Evolutionary conservation across 2,888 invertebrate genomes (phyloP).

Genomic region (Synanthedon formicaeformis): DNA sequence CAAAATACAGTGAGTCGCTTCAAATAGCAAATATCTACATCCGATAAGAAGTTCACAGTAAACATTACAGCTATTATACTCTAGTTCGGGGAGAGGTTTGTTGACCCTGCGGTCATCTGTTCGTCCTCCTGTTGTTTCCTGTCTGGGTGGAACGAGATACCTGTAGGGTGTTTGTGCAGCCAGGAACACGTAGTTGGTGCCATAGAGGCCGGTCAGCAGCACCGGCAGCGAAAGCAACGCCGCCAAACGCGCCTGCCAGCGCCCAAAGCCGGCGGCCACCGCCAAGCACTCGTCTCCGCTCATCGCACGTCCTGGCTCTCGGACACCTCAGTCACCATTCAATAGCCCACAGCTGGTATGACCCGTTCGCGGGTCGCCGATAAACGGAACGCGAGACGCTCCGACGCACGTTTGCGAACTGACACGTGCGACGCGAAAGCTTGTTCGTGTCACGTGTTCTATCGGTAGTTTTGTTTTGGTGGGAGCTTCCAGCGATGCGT

Average conservation of each 20-base stretch:
- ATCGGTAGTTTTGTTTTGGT: too few relatives aligned
- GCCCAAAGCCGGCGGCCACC: conserved; percentile 40
- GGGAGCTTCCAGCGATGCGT: not conserved
- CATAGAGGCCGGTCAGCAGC: conserved; percentile 10
- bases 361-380: not conserved
- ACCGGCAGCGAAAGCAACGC: conserved; percentile 36
- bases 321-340: conserved; percentile 1
- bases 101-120: too few relatives aligned
- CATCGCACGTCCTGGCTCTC: conserved; percentile 6
- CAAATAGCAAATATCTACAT: too few relatives aligned
- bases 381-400: not conserved
- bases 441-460: too few relatives aligned
- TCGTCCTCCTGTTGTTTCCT: too few relatives aligned
- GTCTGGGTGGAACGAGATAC: conserved; percentile 14
- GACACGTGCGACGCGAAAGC: too few relatives aligned
- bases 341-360: too few relatives aligned
- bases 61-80: too few relatives aligned
- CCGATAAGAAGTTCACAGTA: too few relatives aligned
- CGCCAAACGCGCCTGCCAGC: conserved; percentile 56
- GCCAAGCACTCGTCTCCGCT: conserved; percentile 28
- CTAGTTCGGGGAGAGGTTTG: too few relatives aligned
- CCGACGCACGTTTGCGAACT: not conserved
- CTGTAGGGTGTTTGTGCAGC: conserved; percentile 9
- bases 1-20: too few relatives aligned
- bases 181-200: conserved; percentile 13